phyloP scores from a whole-genome alignment of 2,113 vertebrate species.

The Holacanthus passer region DNA sequence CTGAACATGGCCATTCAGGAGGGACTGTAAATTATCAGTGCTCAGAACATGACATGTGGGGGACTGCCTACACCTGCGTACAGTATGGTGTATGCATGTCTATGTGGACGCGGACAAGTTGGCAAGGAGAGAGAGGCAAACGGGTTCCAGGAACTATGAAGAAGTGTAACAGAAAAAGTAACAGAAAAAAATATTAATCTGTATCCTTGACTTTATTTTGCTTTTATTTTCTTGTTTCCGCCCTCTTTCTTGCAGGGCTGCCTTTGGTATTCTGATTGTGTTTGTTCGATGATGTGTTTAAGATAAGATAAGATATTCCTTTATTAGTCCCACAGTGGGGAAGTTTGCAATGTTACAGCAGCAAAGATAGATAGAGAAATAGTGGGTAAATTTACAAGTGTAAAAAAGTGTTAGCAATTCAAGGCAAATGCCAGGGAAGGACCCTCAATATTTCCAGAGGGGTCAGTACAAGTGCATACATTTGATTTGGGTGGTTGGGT shows the following conservation, averaged over 20 bases:
- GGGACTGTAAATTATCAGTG: slow-evolving; percentile 14
- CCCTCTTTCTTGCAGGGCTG: slow-evolving; percentile 35
- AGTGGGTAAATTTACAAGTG: too few species aligned
- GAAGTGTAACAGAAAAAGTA: slow-evolving; percentile 9
- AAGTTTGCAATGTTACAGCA: too few species aligned
- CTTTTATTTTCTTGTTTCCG: not conserved
- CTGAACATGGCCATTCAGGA: slow-evolving; percentile 4
- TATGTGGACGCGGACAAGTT: too few species aligned
- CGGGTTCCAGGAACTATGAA: not conserved
- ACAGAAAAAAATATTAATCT: slow-evolving; percentile 33
- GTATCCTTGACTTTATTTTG: not conserved
- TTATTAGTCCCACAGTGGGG: too few species aligned
- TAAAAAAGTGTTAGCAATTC: too few species aligned
- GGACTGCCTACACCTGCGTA: slow-evolving; percentile 1
- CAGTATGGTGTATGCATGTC: not conserved
- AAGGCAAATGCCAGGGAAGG: too few species aligned
- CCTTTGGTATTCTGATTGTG: slow-evolving; percentile 55
- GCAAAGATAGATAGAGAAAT: too few species aligned
- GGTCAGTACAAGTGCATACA: not conserved
- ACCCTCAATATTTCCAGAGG: slow-evolving; percentile 44
- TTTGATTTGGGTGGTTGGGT: slow-evolving; percentile 14
- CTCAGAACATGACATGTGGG: slow-evolving; percentile 3
- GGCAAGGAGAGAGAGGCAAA: not conserved
- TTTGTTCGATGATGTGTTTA: too few species aligned
- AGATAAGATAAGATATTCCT: too few species aligned